Evolutionary conservation across 2,888 invertebrate species (phyloP), one percentile per base, ranked within the genome.

Genomic region (Nudaria mundana): DNA sequence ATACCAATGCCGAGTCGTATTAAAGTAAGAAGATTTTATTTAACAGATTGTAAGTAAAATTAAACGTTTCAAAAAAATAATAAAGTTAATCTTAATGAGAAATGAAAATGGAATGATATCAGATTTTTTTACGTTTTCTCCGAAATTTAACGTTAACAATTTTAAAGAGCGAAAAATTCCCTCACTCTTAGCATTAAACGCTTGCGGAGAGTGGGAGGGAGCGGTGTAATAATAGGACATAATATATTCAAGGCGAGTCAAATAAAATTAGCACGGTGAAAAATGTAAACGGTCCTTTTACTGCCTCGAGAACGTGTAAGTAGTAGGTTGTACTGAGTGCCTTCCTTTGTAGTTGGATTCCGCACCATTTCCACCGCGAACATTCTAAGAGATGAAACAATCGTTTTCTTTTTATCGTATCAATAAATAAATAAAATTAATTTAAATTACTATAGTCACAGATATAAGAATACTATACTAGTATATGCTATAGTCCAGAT

Each of bases 201-300:
- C 69, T 69, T 63, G 71, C 54, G 66, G 73, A 79, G 84, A 80
- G 79, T 48, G 75, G 61, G 70, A 80, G 79, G 48, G 75, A 61
- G 70, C 45, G 63, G 69, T 62, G 81, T 78, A 81, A 84, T 88
- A 86, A 87, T 85, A 82, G 81, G 79, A 71, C 74, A 85, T 87
- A 87, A 87, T 88, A 87, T 86, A 87, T 88, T 87, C 87, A 84
- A 77, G 81, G 70, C 67, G 81, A 86, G 86, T 84, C 83, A 87
- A 87, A 87, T 87, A 85, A 87, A 88, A 88, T 88, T 87, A 88
- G 88, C 81, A 84, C 85, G 83, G 77, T 84, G 82, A 87, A 87
- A 87, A 87, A 88, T 88, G 84, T 87, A 82, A 87, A 85, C 84
- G 87, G 73, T 70, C 71, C 71, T 81, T 82, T 86, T 81, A 83